phyloP scores from a whole-genome alignment of 2,888 invertebrate genomes.

The Peribatodes rhomboidaria region DNA sequence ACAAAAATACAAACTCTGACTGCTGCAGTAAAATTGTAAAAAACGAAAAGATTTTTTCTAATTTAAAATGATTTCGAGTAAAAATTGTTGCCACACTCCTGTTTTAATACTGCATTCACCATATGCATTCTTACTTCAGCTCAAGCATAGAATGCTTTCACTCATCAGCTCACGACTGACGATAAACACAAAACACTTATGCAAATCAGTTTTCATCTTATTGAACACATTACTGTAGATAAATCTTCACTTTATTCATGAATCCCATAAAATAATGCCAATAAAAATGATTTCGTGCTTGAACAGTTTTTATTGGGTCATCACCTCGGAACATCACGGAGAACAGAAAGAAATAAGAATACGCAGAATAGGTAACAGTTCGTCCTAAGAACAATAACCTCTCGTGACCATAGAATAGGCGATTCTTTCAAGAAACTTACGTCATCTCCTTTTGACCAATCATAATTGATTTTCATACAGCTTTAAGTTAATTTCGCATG shows the following conservation, averaged over 20 bases:
- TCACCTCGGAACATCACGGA: conserved; percentile 51
- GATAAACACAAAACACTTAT: conserved; percentile 6
- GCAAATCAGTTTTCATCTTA: conserved; percentile 18
- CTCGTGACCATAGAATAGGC: conserved; percentile 44
- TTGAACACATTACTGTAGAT: neutral
- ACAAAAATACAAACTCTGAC: too few relatives aligned
- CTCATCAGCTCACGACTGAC: neutral
- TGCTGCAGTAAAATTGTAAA: too few relatives aligned
- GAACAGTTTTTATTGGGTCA: conserved; percentile 55
- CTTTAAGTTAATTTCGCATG: conserved; percentile 39
- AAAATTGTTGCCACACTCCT: too few relatives aligned
- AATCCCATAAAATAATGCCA: conserved; percentile 21
- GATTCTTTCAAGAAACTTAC: conserved; percentile 58
- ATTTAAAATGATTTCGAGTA: too few relatives aligned
- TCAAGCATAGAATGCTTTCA: conserved; percentile 1
- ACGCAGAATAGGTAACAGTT: conserved; percentile 11
- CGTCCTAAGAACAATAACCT: conserved; percentile 57
- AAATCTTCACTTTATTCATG: conserved; percentile 19
- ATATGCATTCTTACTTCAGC: neutral
- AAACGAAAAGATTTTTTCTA: too few relatives aligned
- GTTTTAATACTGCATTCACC: too few relatives aligned
- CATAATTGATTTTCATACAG: conserved; percentile 66
- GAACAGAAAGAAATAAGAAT: too few relatives aligned
- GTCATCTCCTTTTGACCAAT: conserved; percentile 66
- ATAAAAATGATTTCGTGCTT: conserved; percentile 40